Percentiles rank a stretch among this genome's conserved stretches.
These are phyloP conservation scores for Ernsta delagoae DNA, from an alignment of 2,888 invertebrate species.

Conservation along the genomic window DNA sequence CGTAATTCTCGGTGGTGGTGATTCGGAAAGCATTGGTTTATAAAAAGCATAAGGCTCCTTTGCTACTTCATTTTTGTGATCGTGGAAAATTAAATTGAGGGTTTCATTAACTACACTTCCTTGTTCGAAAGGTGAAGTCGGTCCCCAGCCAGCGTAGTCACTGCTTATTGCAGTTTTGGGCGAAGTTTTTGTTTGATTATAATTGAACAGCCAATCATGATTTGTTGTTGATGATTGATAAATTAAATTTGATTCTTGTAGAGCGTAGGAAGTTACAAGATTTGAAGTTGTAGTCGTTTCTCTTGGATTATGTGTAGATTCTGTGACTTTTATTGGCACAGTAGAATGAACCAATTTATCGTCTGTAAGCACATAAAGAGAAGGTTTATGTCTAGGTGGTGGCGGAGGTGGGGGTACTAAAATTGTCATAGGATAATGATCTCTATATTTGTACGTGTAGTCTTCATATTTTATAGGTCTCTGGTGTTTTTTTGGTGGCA, in stretches of 20 bases:
- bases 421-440: conserved; percentile 87
- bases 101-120: conserved; percentile 63
- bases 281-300: conserved; percentile 55
- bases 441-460: conserved; percentile 77
- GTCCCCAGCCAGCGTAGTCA: conserved; percentile 81
- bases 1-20: conserved; percentile 64
- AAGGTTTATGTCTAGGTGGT: conserved; percentile 69
- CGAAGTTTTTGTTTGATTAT: conserved; percentile 60
- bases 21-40: conserved; percentile 69
- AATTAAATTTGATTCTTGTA: conserved; percentile 87
- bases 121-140: conserved; percentile 71
- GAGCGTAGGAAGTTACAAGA: conserved; percentile 71
- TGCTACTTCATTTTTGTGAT: conserved; percentile 47
- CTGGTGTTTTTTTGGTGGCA: conserved; percentile 54
- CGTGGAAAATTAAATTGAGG: conserved; percentile 67
- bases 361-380: conserved; percentile 62
- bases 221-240: conserved; percentile 86
- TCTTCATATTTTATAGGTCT: conserved; percentile 77
- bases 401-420: conserved; percentile 88
- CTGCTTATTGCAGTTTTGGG: conserved; percentile 67
- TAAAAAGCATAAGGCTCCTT: conserved; percentile 68
- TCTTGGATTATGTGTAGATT: conserved; percentile 48
- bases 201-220: conserved; percentile 71
- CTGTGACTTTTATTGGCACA: conserved; percentile 52
- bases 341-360: conserved; percentile 53